Conservation (phyloP, 1,140 invertebrate species). For the Drosophila rhopaloa region DNA sequence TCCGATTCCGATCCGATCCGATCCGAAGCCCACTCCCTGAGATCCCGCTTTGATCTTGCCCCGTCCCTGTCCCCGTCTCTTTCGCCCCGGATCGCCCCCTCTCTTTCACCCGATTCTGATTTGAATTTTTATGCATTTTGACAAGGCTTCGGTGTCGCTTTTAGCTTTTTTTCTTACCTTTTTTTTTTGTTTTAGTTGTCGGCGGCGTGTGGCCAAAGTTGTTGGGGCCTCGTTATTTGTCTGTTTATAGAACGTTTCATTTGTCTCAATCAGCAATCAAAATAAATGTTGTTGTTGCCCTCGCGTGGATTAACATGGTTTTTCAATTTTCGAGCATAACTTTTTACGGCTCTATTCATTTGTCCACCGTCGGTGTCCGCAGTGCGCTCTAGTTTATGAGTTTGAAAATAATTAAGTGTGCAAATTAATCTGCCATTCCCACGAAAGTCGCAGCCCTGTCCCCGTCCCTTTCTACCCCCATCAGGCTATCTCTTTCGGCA, state of each 20-base stretch:
- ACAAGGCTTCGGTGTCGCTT: conserved; percentile 52
- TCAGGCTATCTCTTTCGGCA: neutral
- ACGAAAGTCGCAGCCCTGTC: conserved; percentile 34
- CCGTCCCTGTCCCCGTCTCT: conserved; percentile 1
- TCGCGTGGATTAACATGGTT: conserved; percentile 60
- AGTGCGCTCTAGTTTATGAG: conserved; percentile 45
- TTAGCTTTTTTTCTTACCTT: neutral
- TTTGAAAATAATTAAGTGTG: conserved; percentile 51
- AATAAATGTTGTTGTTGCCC: conserved; percentile 51
- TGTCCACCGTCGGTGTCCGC: conserved; percentile 5
- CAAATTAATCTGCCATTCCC: conserved; percentile 69
- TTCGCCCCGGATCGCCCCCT: neutral
- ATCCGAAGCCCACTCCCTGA: conserved; percentile 31
- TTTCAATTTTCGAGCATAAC: conserved; percentile 77
- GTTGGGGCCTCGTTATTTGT: conserved; percentile 43
- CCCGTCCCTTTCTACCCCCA: neutral
- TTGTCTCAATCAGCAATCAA: conserved; percentile 74
- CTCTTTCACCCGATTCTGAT: conserved; percentile 49
- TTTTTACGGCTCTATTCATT: conserved; percentile 78
- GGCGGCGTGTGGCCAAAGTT: conserved; percentile 60
- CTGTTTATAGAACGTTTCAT: conserved; percentile 77
- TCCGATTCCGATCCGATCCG: conserved; percentile 18
- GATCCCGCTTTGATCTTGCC: conserved; percentile 65
- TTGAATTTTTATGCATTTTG: conserved; percentile 82
- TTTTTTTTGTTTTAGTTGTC: conserved; percentile 9